Base-by-base conservation (phyloP, 2,797 vertebrate species). In the Threskiornis aethiopicus region DNA sequence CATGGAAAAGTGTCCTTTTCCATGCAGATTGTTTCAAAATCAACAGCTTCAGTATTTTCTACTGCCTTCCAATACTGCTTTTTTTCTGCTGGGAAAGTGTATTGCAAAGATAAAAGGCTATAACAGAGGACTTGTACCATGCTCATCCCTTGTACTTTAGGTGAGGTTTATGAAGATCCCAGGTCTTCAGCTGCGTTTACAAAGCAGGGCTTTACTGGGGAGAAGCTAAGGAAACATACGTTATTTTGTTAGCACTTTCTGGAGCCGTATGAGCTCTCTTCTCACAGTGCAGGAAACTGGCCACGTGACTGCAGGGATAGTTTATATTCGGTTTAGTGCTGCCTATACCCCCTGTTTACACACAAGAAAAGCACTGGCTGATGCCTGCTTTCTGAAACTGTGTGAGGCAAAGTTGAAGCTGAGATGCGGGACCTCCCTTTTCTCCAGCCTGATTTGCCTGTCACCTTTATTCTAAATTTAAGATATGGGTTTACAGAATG, bases 331-430 rank as follows among this genome's bases (percentile, higher is more conserved):
- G n/a, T 29, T 29, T 58, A n/a, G 42, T 51, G 80, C 57, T 86
- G 85, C 86, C 66, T 59, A 2, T 35, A 39, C 35, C 66, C 92
- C 52, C 13, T 37, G 69, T 65, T 78, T 54, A 37, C 49, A 6
- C 20, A 7, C 37, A 21, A 47, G 64, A 28, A 7, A 73, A 72
- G 58, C 42, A 10, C 66, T 91, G 58, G 10, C 85, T 82, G 35
- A 29, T 75, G 75, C 46, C 54, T 46, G 39, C 33, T 24, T 13
- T 13, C 47, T 89, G 52, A 39, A 90, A 6, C 39, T 41, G 73
- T 55, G 24, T 35, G 83, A 95, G 93, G 62, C 85, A 89, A 96
- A 96, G 88, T 51, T 90, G 90, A 93, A 49, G 64, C 33, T 5
- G 51, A 46, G 70, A 39, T 5, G 9, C 51, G 73, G 76, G 57